Base-by-base conservation (phyloP, 2,888 invertebrate species). In the Schizaphis graminum region DNA sequence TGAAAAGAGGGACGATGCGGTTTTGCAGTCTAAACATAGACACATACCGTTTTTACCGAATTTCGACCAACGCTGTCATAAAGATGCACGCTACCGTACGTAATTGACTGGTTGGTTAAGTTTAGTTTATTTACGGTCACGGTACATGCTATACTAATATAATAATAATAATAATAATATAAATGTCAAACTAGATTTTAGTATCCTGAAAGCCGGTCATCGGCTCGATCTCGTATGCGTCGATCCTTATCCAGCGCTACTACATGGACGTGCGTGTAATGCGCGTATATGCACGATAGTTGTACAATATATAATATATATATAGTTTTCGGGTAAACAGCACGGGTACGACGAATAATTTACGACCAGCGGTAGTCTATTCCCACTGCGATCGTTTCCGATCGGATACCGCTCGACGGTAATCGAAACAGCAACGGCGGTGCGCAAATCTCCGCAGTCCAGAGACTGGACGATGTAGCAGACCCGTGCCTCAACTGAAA, bases 311-410 rank as follows among this genome's bases (percentile, higher is more conserved):
- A 57, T 16, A 53, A 57, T 10, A 57, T 26, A 28, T 28, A 61
- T 61, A 61, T 67, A 35, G 77, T 41, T 77, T 77, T 77, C 77
- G 77, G 77, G 77, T 77, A 35, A 77, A 77, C 77, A 77, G n/a
- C n/a, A n/a, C n/a, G 67, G 10, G 0, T 53, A 53, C 77, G 21
- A 35, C 77, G 21, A 77, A 77, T 77, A 77, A 77, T 77, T 77
- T 77, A 77, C 77, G 77, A 77, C 77, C 77, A 35, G 77, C 16
- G 77, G 35, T 21, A 35, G 77, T 77, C 35, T 21, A 77, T 77
- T 77, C 77, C 77, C 77, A 77, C 8, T 24, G 77, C 77, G 77
- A 77, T 77, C 77, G 77, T 77, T 77, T 21, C 77, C 77, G 77
- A 77, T 77, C 77, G 77, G 35, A 77, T 35, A 21, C 35, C 7